These are phyloP conservation scores for Tenebrio molitor DNA, from an alignment of 1,140 invertebrate species.

Conservation along the genomic window DNA sequence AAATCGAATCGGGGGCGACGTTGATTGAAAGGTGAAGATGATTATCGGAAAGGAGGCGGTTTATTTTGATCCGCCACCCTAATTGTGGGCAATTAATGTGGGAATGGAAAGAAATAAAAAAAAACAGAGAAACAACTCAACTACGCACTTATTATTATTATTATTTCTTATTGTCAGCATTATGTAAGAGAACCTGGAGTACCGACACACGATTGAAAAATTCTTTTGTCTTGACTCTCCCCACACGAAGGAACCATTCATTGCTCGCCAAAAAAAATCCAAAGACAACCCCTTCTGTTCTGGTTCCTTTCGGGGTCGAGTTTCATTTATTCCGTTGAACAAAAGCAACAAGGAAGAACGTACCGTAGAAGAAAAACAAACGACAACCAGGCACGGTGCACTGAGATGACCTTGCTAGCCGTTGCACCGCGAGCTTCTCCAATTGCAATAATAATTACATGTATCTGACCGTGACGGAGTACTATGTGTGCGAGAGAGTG, in stretches of 20 bases:
- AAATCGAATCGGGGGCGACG: constrained; percentile 21
- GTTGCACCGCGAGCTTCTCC: constrained; percentile 31
- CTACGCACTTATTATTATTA: no score
- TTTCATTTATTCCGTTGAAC: no score
- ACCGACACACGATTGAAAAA: constrained; percentile 3
- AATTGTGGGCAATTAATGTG: constrained; percentile 6
- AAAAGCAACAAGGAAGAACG: constrained; percentile 8
- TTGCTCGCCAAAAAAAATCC: no score
- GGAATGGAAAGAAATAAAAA: neutral
- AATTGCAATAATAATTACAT: constrained; percentile 35
- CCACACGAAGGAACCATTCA: no score
- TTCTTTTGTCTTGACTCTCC: neutral
- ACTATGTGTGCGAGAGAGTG: constrained; percentile 19
- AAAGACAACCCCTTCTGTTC: neutral
- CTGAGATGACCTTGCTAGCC: constrained; percentile 35
- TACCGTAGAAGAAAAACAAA: constrained; percentile 27
- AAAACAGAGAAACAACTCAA: no score
- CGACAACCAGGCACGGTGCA: constrained; percentile 9
- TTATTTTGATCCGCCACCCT: constrained; percentile 10
- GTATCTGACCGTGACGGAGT: constrained; percentile 35
- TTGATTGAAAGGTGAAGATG: constrained; percentile 29
- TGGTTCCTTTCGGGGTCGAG: no score
- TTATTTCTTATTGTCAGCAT: no score
- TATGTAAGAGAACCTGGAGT: no score
- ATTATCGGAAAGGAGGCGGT: constrained; percentile 2